These are phyloP conservation scores for Ganaspis brasiliensis DNA, from an alignment of 2,888 invertebrate species.

Conservation along the genomic window DNA sequence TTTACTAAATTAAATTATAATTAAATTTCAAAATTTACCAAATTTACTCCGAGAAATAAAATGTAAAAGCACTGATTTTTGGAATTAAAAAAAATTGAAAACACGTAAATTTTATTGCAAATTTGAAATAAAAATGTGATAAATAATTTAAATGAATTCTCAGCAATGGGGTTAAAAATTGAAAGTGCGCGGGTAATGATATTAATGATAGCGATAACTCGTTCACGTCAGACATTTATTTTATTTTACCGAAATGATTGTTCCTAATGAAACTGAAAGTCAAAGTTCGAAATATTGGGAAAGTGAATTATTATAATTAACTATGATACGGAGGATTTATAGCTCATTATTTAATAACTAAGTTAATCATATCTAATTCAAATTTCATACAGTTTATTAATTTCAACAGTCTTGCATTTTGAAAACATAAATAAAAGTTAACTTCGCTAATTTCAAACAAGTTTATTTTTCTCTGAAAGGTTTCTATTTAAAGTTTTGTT, in stretches of 20 bases:
- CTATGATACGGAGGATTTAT: background rate
- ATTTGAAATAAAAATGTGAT: too few relatives aligned
- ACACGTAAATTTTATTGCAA: too few relatives aligned
- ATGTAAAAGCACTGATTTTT: too few relatives aligned
- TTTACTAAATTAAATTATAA: too few relatives aligned
- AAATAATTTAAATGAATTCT: background rate
- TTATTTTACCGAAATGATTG: background rate
- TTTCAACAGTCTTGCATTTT: too few relatives aligned
- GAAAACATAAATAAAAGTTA: background rate
- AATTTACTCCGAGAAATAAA: too few relatives aligned
- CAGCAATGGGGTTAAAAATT: background rate
- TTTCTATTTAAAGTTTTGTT: too few relatives aligned
- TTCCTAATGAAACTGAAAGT: conserved; percentile 27
- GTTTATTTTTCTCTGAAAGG: too few relatives aligned
- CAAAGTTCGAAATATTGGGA: conserved; percentile 7
- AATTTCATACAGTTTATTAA: background rate
- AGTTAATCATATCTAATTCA: background rate
- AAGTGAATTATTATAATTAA: conserved; percentile 12
- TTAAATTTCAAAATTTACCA: too few relatives aligned
- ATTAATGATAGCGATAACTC: conserved; percentile 17
- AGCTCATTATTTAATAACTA: background rate
- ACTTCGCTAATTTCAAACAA: too few relatives aligned
- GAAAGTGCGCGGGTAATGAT: background rate
- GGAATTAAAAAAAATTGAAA: too few relatives aligned
- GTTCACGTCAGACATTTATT: conserved; percentile 14